Base-by-base conservation (phyloP, 2,797 vertebrate genomes). In the Schizopygopsis pylzovi region DNA sequence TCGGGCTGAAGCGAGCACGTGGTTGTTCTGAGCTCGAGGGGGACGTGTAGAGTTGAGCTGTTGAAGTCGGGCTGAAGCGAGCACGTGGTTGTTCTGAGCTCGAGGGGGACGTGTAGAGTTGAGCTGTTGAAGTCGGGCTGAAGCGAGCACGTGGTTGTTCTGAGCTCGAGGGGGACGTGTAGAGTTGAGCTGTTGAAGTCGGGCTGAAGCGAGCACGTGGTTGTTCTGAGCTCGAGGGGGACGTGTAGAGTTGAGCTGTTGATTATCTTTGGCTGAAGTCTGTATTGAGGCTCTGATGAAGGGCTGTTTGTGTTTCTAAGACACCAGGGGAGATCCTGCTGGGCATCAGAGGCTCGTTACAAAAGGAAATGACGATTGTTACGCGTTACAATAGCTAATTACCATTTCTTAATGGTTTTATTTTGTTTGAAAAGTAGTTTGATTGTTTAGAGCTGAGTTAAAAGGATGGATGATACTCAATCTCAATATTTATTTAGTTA, bases 231-330 rank as follows among this genome's bases (percentile, higher is more conserved):
- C 85, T 89, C 80, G 87, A 86, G 71, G 72, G 47, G 70, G 59
- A 59, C 1, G 39, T 41, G 39, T 39, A 39, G 39, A 39, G 39
- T 39, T 6, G 39, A 47, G 85, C 82, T 86, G 83, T 67, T 88
- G 83, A 93, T 92, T 90, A 91, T 89, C 87, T 89, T 77, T 87
- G 83, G 87, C 90, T 91, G 22, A 87, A 86, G 78, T 18, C 56
- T 65, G 86, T 86, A 90, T 91, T 93, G 91, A 92, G 25, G 73
- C 76, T 73, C 75, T 91, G 88, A 84, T 79, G 79, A 92, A 84
- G 84, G 84, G 83, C 87, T 91, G 91, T 90, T 83, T 82, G 89
- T 11, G 83, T 87, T 79, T 61, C 76, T 89, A 88, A 87, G 79
- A 81, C 79, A 72, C 68, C 81, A 85, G 85, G 79, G 80, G 87